Percentiles rank a stretch among this genome's conserved stretches.
These are phyloP conservation scores for Hipposideros armiger DNA, from an alignment of 2,113 vertebrate species.

Conservation along the genomic window DNA sequence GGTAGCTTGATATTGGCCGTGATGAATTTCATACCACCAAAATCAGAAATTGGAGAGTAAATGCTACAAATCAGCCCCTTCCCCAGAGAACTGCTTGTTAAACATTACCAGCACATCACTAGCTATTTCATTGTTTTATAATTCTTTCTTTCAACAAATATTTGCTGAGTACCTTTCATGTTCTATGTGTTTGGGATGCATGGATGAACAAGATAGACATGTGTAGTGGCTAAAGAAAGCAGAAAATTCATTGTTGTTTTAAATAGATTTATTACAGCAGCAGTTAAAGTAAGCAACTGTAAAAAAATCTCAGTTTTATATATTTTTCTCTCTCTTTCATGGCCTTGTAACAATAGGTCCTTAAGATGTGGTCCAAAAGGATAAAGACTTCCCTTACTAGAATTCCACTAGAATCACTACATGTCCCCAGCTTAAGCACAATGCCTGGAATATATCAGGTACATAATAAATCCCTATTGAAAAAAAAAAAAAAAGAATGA, in stretches of 20 bases:
- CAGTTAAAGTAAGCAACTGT: neutral
- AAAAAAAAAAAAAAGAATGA: neutral
- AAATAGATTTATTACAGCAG: neutral
- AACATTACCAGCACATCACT: neutral
- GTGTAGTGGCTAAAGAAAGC: neutral
- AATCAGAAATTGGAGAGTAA: neutral
- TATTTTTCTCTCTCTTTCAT: neutral
- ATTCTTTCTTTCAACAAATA: neutral
- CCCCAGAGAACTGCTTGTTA: neutral
- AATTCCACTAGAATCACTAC: neutral
- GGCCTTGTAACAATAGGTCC: neutral
- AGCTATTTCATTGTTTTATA: neutral
- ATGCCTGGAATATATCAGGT: neutral
- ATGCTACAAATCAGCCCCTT: neutral
- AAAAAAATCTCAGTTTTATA: neutral
- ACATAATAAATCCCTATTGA: neutral
- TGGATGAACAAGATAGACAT: neutral
- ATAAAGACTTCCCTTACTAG: neutral
- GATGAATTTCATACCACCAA: neutral
- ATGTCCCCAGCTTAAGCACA: neutral
- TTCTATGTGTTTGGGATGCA: neutral
- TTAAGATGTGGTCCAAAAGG: neutral
- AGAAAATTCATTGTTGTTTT: neutral
- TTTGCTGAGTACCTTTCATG: neutral
- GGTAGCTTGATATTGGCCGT: neutral